phyloP scores from a whole-genome alignment of 35 echinoderm and acorn worm species.

The Chiridota heheva region DNA sequence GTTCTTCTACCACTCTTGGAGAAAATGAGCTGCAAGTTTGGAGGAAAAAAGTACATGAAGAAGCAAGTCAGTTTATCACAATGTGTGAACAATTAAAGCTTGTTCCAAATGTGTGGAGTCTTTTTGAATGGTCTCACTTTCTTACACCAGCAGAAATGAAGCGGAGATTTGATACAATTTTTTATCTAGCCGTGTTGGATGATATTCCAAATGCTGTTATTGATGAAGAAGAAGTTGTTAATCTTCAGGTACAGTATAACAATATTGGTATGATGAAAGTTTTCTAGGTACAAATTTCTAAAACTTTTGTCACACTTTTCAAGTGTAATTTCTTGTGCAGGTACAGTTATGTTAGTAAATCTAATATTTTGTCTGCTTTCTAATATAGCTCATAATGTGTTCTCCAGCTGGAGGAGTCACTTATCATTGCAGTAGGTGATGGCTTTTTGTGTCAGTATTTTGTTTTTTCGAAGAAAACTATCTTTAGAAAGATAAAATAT shows the following conservation, averaged over 20 bases:
- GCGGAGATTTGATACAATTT: conserved; percentile 73
- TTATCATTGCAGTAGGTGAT: too few relatives aligned
- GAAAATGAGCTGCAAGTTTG: conserved; percentile 22
- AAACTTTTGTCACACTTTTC: too few relatives aligned
- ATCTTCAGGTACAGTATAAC: conserved; percentile 53
- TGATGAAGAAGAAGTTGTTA: conserved; percentile 72
- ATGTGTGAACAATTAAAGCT: conserved; percentile 49
- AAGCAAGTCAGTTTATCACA: conserved; percentile 50
- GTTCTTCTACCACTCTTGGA: not conserved
- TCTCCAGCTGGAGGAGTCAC: too few relatives aligned
- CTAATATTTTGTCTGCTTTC: too few relatives aligned
- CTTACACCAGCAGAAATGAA: conserved; percentile 58
- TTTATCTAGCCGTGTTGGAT: conserved; percentile 72
- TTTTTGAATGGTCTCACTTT: conserved; percentile 76
- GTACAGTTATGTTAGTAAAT: too few relatives aligned
- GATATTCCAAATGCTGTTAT: conserved; percentile 33
- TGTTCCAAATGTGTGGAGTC: conserved; percentile 83
- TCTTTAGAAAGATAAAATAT: too few relatives aligned
- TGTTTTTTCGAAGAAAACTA: too few relatives aligned
- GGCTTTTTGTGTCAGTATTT: too few relatives aligned
- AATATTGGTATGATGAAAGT: not conserved
- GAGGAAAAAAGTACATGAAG: conserved; percentile 59
- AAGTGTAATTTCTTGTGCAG: too few relatives aligned
- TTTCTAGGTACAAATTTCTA: not conserved
- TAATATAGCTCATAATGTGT: too few relatives aligned